Base-by-base conservation (phyloP, 2,888 invertebrate genomes). In the Caenorhabditis uteleia region DNA sequence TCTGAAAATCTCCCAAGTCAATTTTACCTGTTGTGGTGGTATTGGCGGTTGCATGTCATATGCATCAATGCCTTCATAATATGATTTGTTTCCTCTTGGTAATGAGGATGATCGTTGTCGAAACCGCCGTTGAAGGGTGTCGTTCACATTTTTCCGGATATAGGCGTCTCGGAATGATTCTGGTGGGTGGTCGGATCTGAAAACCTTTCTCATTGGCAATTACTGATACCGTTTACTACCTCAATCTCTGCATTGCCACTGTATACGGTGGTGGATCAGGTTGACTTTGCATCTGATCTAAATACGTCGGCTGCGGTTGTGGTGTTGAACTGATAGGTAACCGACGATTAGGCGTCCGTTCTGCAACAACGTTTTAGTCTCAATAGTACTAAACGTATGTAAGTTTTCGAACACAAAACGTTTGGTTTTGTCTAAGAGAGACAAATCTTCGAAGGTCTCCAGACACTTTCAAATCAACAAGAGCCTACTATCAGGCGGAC, bases 231-330 rank as follows among this genome's bases (percentile, higher is more conserved):
- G 12, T 16, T 2, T 1, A 31, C 2, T 20, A 64, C 57, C 58
- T 49, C 31, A 58, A 47, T 58, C 72, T 40, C 43, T 73, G 72
- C 54, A 75, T 56, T 4, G 75, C 71, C 25, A 74, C 49, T 8
- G 57, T 56, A 40, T 75, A 75, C 8, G 73, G 64, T 20, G 75
- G 75, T 3, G 75, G 75, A 16, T 69, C 73, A n/a, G n/a, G n/a
- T n/a, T n/a, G n/a, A 12, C 48, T 42, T 33, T 67, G 64, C 18
- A 72, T 55, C 29, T 72, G 68, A 43, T 74, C 74, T 8, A 54
- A 42, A 18, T 70, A 70, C 18, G 61, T 72, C 10, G 62, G 57
- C 7, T 58, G 54, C 14, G 65, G 59, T 46, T 57, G 56, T 3
- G 61, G 54, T 16, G 54, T 57, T 14, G 59, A 53, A 6, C 64